A percentile compares a stretch with the other conserved stretches of the same genome.
Conservation (phyloP, 1,140 invertebrate genomes). For the Drosophila azteca region DNA sequence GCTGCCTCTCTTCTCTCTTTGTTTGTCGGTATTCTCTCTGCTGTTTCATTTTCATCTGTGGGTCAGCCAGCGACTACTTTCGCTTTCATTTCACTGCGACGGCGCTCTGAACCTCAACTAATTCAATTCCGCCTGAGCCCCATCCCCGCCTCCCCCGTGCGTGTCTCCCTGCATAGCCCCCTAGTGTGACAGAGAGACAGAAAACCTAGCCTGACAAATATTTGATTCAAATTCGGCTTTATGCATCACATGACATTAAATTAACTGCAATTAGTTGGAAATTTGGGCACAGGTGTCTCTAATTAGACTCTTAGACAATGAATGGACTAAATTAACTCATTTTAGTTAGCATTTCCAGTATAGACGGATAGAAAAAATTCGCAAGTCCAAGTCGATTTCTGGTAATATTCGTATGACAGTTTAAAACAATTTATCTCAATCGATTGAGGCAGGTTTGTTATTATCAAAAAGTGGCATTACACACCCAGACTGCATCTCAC, state of each 20-base stretch:
- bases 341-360: background rate
- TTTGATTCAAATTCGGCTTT: conserved; percentile 36
- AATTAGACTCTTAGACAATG: conserved; percentile 23
- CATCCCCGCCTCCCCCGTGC: background rate
- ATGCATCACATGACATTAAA: conserved; percentile 46
- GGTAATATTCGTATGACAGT: too few relatives aligned
- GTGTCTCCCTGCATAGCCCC: background rate
- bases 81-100: conserved; percentile 62
- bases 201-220: background rate
- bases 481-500: too few relatives aligned
- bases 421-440: too few relatives aligned
- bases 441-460: too few relatives aligned
- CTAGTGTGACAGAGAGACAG: background rate
- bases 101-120: conserved; percentile 47
- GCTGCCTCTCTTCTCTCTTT: conserved; percentile 4
- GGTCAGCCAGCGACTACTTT: conserved; percentile 58
- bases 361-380: too few relatives aligned
- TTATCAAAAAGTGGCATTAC: too few relatives aligned
- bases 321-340: conserved; percentile 14
- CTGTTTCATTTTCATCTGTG: conserved; percentile 55
- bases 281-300: conserved; percentile 18
- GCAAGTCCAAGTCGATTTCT: too few relatives aligned
- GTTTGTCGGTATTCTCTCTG: conserved; percentile 29
- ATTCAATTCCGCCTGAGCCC: conserved; percentile 20
- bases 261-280: conserved; percentile 44